Base-by-base conservation (phyloP, 1,140 invertebrate genomes). In the Planococcus citri region DNA sequence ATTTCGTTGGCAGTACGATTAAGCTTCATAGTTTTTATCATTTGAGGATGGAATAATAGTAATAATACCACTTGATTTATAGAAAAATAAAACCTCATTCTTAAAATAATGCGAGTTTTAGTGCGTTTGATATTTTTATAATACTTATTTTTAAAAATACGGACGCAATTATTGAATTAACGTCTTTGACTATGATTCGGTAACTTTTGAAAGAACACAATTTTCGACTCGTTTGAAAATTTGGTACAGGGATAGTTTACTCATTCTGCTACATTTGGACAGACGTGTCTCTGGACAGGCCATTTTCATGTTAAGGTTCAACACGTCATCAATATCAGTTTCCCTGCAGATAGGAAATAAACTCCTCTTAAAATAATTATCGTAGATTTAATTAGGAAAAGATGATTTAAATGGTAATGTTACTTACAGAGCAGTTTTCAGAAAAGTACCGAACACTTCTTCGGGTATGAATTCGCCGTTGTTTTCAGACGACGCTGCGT, bases 371-470 rank as follows among this genome's bases (percentile, higher is more conserved):
- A 9, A 25, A 64, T 64, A 64, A 64, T 17, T 25, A 64, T 3
- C 20, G 20, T 64, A 25, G 57, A 60, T 22, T 60, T 22, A 12
- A 27, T 6, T 4, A 20, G 6, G 21, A n/a, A 58, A 58, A 58
- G 51, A 58, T 8, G 21, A n/a, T n/a, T 37, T 51, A 51, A 51
- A 17, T 51, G 9, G 3, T 9, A 17, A 21, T 24, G 10, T 1
- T 27, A 73, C 73, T 70, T 75, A 77, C 76, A 73, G 74, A 61
- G 78, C 78, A 72, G 74, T 74, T 57, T 75, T 72, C 37, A 79
- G 72, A 72, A 79, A 80, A 14, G 75, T 72, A 68, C 74, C 71
- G 67, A 78, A 79, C 25, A 78, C 67, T 51, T 74, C 73, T 71
- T 74, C 77, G 76, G 79, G 75, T n/a, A 79, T 75, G 58, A 75